Evolutionary conservation across 1,140 invertebrate genomes (phyloP).

Genomic region (Ooceraea biroi): DNA sequence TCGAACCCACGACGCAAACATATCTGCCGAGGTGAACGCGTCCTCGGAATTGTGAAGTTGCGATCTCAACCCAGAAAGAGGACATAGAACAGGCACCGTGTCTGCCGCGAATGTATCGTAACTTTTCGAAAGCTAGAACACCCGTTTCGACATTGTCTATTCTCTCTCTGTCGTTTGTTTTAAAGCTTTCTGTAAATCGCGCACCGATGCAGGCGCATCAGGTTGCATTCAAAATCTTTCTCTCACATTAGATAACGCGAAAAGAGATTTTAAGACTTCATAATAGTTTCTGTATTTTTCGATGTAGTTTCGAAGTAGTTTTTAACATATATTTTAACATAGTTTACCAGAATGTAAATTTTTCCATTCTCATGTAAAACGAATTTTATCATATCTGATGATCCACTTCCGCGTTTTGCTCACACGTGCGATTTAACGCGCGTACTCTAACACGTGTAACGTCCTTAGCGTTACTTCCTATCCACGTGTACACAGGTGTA

Average conservation of each 20-base stretch:
- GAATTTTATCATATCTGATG: conserved; percentile 35
- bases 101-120: conserved; percentile 38
- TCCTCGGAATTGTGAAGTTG: conserved; percentile 76
- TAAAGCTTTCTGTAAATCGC: conserved; percentile 4
- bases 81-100: conserved; percentile 32
- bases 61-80: conserved; percentile 64
- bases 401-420: conserved; percentile 59
- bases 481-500: conserved; percentile 82
- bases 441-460: conserved; percentile 76
- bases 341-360: background rate
- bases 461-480: conserved; percentile 80
- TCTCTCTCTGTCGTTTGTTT: conserved; percentile 11
- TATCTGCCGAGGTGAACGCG: conserved; percentile 81
- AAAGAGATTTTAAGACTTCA: background rate
- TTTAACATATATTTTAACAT: background rate
- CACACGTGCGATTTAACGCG: conserved; percentile 81
- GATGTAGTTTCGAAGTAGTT: background rate
- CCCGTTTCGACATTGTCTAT: background rate
- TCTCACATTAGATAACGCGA: background rate
- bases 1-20: conserved; percentile 83
- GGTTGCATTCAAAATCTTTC: background rate
- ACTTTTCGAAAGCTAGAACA: conserved; percentile 45
- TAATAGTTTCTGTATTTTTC: background rate
- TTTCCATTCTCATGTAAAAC: conserved; percentile 29
- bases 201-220: background rate